Evolutionary conservation across 2,113 vertebrate genomes (phyloP).

Genomic region (Isichthys henryi): DNA sequence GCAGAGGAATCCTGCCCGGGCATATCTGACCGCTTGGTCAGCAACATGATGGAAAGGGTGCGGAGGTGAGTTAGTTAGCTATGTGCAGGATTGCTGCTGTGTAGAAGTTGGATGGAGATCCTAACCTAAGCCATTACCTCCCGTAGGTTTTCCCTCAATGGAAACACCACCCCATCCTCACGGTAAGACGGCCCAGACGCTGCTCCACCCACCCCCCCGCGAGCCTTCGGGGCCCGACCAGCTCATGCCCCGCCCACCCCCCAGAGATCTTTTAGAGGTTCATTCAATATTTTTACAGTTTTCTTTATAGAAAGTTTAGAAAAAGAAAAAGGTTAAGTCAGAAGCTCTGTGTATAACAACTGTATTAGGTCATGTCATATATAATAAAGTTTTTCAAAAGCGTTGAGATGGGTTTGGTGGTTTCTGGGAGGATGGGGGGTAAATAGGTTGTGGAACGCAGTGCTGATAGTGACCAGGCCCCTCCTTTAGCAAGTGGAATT

Average conservation of each 20-base stretch:
- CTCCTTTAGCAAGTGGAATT: conserved; percentile 8
- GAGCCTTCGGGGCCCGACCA: conserved; percentile 4
- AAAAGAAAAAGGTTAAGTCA: conserved; percentile 17
- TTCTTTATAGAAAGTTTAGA: conserved; percentile 34
- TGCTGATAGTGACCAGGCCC: not conserved
- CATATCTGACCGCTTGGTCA: conserved; percentile 77
- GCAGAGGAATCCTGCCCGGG: conserved; percentile 79
- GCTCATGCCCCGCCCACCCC: not conserved
- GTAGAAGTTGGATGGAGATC: not conserved
- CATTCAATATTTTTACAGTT: conserved; percentile 30
- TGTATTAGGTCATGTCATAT: conserved; percentile 30
- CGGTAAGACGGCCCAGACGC: conserved; percentile 49
- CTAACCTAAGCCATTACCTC: not conserved
- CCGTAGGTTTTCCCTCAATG: conserved; percentile 69
- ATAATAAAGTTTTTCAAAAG: conserved; percentile 29
- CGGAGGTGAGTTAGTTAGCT: conserved; percentile 66
- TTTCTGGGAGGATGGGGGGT: not conserved
- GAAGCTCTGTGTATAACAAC: conserved; percentile 24
- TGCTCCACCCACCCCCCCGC: not conserved
- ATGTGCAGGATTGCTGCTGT: not conserved
- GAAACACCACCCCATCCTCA: conserved; percentile 65
- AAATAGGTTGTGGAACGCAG: not conserved
- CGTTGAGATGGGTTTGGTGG: not conserved
- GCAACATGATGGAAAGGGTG: conserved; percentile 72
- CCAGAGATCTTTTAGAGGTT: conserved; percentile 30